Percentiles rank a stretch among this genome's conserved stretches.
These are phyloP conservation scores for Drepanosiphum platanoidis DNA, from an alignment of 2,888 invertebrate genomes.

Conservation along the genomic window DNA sequence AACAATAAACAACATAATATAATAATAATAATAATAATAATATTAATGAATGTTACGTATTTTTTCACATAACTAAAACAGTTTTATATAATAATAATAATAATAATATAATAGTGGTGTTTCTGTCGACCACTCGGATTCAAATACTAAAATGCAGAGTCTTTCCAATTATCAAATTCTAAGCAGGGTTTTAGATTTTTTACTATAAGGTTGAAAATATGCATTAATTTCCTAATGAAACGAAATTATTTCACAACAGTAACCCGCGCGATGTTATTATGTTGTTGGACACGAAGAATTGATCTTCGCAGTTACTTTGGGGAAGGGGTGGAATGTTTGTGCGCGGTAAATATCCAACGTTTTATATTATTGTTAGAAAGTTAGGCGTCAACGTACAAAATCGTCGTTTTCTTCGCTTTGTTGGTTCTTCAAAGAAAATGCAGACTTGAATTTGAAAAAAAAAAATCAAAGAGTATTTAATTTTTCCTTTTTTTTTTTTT, in stretches of 20 bases:
- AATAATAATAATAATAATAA: constrained; percentile 33
- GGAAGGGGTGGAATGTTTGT: neutral
- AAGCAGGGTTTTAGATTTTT: constrained; percentile 57
- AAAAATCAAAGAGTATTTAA: too few relatives aligned
- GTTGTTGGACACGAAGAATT: neutral
- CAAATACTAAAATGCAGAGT: constrained; percentile 20
- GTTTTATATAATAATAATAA: too few relatives aligned
- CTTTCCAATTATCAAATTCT: constrained; percentile 53
- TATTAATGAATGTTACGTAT: neutral
- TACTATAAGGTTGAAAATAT: constrained; percentile 7
- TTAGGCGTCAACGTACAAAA: neutral
- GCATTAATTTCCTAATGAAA: neutral
- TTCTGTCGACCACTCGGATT: neutral
- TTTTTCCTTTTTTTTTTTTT: too few relatives aligned
- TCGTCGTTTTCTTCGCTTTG: neutral
- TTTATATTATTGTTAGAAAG: neutral
- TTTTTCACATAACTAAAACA: constrained; percentile 27
- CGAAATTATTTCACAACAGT: neutral
- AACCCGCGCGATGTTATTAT: neutral
- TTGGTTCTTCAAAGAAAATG: neutral
- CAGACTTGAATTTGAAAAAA: neutral
- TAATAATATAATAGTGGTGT: constrained; percentile 8
- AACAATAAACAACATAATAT: neutral
- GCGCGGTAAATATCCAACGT: neutral
- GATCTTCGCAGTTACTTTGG: constrained; percentile 22